Evolutionary conservation across 2,113 vertebrate species (phyloP).

Genomic region (Eudyptes chrysolophus): DNA sequence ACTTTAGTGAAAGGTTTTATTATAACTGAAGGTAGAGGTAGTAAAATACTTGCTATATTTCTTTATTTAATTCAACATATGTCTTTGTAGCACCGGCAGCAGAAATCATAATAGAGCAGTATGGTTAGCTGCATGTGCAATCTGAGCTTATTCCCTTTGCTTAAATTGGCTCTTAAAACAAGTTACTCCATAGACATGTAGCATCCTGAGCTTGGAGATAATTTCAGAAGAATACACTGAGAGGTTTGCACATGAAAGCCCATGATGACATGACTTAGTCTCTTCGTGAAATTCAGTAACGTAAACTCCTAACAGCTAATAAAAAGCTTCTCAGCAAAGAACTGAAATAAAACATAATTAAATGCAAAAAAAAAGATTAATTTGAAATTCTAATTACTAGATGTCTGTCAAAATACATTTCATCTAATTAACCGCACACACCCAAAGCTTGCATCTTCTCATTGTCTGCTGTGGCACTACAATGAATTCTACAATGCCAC

Average conservation of each 20-base stretch:
- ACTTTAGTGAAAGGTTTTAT: neutral
- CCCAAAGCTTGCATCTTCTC: slow-evolving; percentile 20
- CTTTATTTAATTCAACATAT: neutral
- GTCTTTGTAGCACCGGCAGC: neutral
- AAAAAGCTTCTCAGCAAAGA: neutral
- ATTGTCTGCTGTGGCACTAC: slow-evolving; percentile 13
- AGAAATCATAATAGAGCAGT: neutral
- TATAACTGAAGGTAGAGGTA: neutral
- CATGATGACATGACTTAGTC: neutral
- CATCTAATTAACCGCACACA: slow-evolving; percentile 58
- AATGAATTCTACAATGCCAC: neutral
- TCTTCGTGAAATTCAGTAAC: neutral
- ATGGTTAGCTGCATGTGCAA: neutral
- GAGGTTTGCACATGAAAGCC: neutral
- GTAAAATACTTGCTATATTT: neutral
- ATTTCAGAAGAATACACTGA: slow-evolving; percentile 33
- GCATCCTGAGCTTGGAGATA: slow-evolving; percentile 22
- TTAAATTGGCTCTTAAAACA: neutral
- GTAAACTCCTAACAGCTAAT: neutral
- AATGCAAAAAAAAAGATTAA: neutral
- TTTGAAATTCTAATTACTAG: slow-evolving; percentile 61
- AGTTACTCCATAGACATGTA: neutral
- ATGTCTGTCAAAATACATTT: slow-evolving; percentile 61
- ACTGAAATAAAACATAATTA: slow-evolving; percentile 45
- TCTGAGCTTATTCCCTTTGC: neutral